A percentile compares a stretch with the other conserved stretches of the same genome.
Conservation (phyloP, 2,888 invertebrate genomes). For the Drosophila niveifrons region DNA sequence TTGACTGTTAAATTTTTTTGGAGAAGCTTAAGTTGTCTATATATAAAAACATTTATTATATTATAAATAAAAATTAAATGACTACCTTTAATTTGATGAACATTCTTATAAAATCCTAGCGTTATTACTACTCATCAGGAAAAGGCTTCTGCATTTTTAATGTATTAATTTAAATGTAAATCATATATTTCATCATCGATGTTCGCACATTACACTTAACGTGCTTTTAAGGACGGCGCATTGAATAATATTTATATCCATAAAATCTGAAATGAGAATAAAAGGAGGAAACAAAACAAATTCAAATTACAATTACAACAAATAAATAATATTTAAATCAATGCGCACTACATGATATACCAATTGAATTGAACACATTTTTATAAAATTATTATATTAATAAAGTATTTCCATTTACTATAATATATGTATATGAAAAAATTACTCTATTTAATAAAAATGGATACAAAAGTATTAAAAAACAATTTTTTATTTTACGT, state of each 20-base stretch:
- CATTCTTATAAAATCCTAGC: constrained; percentile 36
- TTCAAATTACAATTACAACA: constrained; percentile 27
- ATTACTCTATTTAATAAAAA: constrained; percentile 53
- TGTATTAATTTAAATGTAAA: constrained; percentile 51
- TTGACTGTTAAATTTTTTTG: neutral
- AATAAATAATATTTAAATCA: constrained; percentile 26
- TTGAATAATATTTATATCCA: constrained; percentile 31
- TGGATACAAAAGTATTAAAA: constrained; percentile 23
- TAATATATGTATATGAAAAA: constrained; percentile 45
- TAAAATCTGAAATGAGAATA: constrained; percentile 4
- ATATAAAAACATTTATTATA: constrained; percentile 12
- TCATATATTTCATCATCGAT: constrained; percentile 19
- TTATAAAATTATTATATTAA: constrained; percentile 30
- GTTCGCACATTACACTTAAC: constrained; percentile 25
- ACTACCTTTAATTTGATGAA: constrained; percentile 23
- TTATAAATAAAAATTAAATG: neutral
- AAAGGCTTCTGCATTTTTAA: constrained; percentile 73
- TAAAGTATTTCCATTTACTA: constrained; percentile 37
- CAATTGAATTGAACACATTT: constrained; percentile 31
- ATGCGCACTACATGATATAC: constrained; percentile 35
- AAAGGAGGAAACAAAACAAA: constrained; percentile 3
- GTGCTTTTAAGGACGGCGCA: constrained; percentile 33
- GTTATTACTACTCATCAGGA: constrained; percentile 77
- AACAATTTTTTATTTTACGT: constrained; percentile 1
- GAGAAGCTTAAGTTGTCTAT: constrained; percentile 1